A percentile compares a stretch with the other conserved stretches of the same genome.
phyloP scores from a whole-genome alignment of 2,888 invertebrate species.

The Cerastoderma edule region DNA sequence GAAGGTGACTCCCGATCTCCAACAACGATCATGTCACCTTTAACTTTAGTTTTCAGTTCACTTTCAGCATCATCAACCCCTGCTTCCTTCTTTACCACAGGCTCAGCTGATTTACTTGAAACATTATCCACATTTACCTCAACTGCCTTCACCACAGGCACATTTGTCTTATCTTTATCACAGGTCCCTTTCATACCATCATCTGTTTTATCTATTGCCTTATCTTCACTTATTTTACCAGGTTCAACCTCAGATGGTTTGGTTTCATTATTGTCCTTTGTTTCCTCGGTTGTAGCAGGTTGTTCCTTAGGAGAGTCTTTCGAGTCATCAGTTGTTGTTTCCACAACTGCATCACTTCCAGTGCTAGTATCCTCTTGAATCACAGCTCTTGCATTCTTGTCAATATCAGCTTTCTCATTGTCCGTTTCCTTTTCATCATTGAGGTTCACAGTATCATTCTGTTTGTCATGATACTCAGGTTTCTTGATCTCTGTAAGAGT shows the following conservation, averaged over 20 bases:
- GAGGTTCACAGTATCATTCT: background rate
- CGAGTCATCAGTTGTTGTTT: background rate
- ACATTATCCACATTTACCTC: constrained; percentile 4
- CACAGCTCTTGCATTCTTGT: constrained; percentile 15
- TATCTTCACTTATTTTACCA: background rate
- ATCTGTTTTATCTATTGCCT: background rate
- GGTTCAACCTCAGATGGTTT: constrained; percentile 4
- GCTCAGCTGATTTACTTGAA: background rate
- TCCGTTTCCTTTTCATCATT: background rate
- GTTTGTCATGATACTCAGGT: background rate
- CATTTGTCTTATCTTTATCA: background rate
- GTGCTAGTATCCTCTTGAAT: constrained; percentile 1
- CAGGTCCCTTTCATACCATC: background rate
- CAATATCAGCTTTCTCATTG: background rate
- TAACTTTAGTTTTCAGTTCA: constrained; percentile 73
- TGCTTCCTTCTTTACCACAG: constrained; percentile 8
- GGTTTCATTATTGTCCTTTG: no score
- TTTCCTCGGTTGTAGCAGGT: background rate
- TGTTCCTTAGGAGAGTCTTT: no score
- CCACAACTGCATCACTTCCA: constrained; percentile 9
- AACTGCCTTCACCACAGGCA: background rate
- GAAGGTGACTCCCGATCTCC: constrained; percentile 74
- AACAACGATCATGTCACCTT: constrained; percentile 80
- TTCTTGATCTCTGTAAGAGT: background rate
- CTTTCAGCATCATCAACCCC: constrained; percentile 12